Evolutionary conservation across 2,888 invertebrate species (phyloP), one percentile per base, ranked within the genome.

Genomic region (Agriotes lineatus): DNA sequence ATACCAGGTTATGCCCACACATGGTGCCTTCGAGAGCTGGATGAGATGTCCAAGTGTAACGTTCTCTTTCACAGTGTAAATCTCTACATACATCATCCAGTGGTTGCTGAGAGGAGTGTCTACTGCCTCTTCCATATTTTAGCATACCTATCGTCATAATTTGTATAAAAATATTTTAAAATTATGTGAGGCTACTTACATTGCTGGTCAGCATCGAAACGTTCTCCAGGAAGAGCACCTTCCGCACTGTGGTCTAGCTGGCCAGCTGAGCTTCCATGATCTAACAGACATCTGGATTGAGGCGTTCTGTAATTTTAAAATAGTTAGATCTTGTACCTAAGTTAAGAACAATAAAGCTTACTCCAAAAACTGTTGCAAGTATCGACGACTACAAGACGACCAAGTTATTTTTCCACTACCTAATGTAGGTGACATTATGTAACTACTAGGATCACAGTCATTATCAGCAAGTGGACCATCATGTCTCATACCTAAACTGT

Each of bases 381-480:
- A 96, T 75, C 90, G 88, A 72, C 90, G 89, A 77, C 95, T 95
- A 83, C 96, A 96, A 25, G 91, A 87, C 0, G 95, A 95, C 95
- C 95, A 96, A 3, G 94, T 93, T 35, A 94, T 95, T 85, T 95
- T 95, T 2, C 95, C 95, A 71, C 94, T 93, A 45, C 95, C 95
- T 35, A 96, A 85, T 0, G 95, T 95, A 0, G 96, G 95, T n/a
- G 94, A 94, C 96, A 96, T 96, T 69, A 96, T 92, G 82, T 91
- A 95, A 71, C 93, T 91, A 64, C 91, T 91, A 0, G 94, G 92
- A 83, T 96, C 95, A 78, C 96, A 96, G 69, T 91, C 92, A 78
- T 94, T 95, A 78, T 94, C 95, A 0, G 92, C 92, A 65, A 91
- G 85, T 0, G 91, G 90, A 0, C 91, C 93, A 78, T 96, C 96